Evolutionary conservation across 2,113 vertebrate species (phyloP).

Genomic region (Oncorhynchus keta): DNA sequence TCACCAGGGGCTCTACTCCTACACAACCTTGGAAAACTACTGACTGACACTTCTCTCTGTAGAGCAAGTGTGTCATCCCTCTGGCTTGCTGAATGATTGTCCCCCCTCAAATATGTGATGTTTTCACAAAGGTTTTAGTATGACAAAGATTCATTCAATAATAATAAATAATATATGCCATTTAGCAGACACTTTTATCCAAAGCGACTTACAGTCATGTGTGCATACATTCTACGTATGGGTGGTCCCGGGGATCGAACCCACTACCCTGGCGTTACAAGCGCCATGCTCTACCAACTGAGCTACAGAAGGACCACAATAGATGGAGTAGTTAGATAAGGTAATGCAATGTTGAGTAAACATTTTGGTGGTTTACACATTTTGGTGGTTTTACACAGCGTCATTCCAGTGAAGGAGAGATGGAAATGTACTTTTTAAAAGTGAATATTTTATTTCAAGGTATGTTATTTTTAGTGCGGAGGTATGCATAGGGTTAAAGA

Average conservation of each 20-base stretch:
- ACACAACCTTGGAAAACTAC: background rate
- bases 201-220: too few relatives aligned
- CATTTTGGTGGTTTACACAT: background rate
- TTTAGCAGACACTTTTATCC: too few relatives aligned
- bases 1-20: background rate
- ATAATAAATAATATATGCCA: too few relatives aligned
- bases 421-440: background rate
- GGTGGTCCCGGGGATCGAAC: too few relatives aligned
- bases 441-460: background rate
- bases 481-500: background rate
- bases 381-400: background rate
- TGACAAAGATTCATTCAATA: background rate
- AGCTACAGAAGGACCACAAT: too few relatives aligned
- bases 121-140: too few relatives aligned
- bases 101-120: too few relatives aligned
- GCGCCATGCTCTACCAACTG: too few relatives aligned
- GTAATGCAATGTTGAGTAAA: background rate
- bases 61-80: slow-evolving; percentile 12
- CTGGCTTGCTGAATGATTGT: background rate
- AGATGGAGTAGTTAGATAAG: too few relatives aligned
- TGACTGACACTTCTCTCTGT: slow-evolving; percentile 17
- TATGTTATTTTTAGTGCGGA: background rate
- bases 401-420: background rate
- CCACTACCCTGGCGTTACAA: too few relatives aligned
- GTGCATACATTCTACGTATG: too few relatives aligned